Evolutionary conservation across 2,797 vertebrate species (phyloP), one percentile per base, ranked within the genome.

Genomic region (Stomatorhinus walkeri): DNA sequence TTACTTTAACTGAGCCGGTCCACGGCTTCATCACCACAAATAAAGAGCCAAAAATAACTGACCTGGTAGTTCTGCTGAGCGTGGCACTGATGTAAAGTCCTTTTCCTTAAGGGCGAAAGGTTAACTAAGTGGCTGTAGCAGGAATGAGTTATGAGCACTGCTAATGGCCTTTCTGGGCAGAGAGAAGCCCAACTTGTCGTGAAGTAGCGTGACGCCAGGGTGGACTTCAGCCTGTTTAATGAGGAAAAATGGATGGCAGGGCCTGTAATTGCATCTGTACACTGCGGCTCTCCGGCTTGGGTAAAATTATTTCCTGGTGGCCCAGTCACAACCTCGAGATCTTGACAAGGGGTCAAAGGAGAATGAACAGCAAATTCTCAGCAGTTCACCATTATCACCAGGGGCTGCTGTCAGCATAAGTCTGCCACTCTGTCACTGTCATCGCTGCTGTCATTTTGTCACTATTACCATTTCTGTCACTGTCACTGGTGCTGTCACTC

Each of bases 191-290:
- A 46, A 40, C 10, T 84, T 51, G 19, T 54, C 16, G 5, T 10
- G 49, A 10, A n/a, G 85, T 56, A 40, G 52, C 16, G 32, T 48
- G 54, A 85, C 24, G 43, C 59, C 22, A 89, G 89, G 40, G 68
- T 87, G 59, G 85, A 54, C 85, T 59, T 40, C 10, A 54, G 52
- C 85, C 85, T 54, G 24, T 40, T 40, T 92, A 91, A 92, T 93
- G 64, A 81, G 90, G 90, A 92, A 89, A 91, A 88, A 88, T 89
- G 28, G 87, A 90, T 87, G 52, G 72, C 46, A 87, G 83, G 51
- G 61, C 87, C 83, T 4, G 87, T 90, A 91, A 90, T 90, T 90
- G 48, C 51, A 90, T 91, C 88, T 54, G 87, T 87, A 10, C 43
- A 88, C 85, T 61, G 84, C 56, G 14, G 28, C 51, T 59, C 51